Conservation (phyloP, 2,797 vertebrate species). For the Coluber constrictor region DNA sequence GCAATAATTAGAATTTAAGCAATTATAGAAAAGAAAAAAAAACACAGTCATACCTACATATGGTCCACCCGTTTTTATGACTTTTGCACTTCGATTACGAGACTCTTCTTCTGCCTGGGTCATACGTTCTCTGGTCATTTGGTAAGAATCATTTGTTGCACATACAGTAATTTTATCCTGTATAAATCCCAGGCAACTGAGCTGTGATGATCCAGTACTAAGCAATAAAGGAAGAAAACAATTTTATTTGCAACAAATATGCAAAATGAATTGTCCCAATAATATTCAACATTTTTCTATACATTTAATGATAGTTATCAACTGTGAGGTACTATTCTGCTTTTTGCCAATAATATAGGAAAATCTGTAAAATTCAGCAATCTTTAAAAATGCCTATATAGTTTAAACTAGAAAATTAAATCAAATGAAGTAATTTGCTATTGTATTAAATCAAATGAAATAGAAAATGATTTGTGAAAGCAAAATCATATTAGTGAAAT, state of each 20-base stretch:
- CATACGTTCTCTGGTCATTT: slow-evolving; percentile 85
- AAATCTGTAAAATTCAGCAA: neutral
- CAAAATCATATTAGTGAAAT: neutral
- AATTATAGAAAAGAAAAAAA: slow-evolving; percentile 5
- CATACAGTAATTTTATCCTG: slow-evolving; percentile 91
- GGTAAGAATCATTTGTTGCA: slow-evolving; percentile 87
- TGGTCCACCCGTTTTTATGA: slow-evolving; percentile 86
- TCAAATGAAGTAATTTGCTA: neutral
- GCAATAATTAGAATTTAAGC: neutral
- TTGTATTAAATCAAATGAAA: neutral
- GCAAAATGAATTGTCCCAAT: neutral
- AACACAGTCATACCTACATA: slow-evolving; percentile 80
- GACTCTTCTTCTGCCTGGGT: slow-evolving; percentile 87
- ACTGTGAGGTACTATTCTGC: neutral
- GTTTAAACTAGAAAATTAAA: neutral
- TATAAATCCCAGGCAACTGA: slow-evolving; percentile 83
- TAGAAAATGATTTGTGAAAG: neutral
- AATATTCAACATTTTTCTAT: neutral
- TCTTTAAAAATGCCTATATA: neutral
- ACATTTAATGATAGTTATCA: neutral
- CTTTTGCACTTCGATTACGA: slow-evolving; percentile 85
- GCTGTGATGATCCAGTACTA: slow-evolving; percentile 83
- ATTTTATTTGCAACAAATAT: neutral
- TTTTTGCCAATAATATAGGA: neutral
- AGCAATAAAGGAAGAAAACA: slow-evolving; percentile 49